Conservation (phyloP, 2,797 vertebrate species). For the Hippopotamyrus pictus region DNA sequence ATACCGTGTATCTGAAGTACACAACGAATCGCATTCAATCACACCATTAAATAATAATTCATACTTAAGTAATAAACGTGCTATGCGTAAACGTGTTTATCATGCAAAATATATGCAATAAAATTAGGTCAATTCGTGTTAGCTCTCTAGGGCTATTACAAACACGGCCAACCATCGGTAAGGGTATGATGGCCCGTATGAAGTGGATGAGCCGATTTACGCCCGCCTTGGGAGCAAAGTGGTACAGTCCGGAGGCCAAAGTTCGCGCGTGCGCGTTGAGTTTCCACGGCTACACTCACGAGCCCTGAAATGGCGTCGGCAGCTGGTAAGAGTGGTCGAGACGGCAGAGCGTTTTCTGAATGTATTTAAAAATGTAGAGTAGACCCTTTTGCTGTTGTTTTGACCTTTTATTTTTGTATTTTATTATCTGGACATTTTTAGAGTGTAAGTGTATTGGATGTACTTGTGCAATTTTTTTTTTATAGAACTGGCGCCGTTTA, state of each 20-base stretch:
- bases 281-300: slow-evolving; percentile 41
- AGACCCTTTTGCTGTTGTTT: neutral
- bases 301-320: slow-evolving; percentile 75
- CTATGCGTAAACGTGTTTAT: neutral
- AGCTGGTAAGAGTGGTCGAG: slow-evolving; percentile 34
- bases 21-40: neutral
- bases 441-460: neutral
- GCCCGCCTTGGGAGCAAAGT: neutral
- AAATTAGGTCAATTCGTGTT: neutral
- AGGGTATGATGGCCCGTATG: neutral
- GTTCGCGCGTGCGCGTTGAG: slow-evolving; percentile 53
- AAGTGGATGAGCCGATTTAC: neutral
- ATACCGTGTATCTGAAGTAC: neutral
- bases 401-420: neutral
- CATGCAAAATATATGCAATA: neutral
- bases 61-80: neutral
- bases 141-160: neutral
- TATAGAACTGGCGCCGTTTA: neutral
- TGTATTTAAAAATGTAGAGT: neutral
- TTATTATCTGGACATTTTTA: neutral
- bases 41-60: neutral
- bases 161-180: neutral
- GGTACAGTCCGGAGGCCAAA: slow-evolving; percentile 10
- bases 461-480: neutral
- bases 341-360: neutral